Conservation (phyloP, 2,797 vertebrate species). For the Tarsius wallacei region DNA sequence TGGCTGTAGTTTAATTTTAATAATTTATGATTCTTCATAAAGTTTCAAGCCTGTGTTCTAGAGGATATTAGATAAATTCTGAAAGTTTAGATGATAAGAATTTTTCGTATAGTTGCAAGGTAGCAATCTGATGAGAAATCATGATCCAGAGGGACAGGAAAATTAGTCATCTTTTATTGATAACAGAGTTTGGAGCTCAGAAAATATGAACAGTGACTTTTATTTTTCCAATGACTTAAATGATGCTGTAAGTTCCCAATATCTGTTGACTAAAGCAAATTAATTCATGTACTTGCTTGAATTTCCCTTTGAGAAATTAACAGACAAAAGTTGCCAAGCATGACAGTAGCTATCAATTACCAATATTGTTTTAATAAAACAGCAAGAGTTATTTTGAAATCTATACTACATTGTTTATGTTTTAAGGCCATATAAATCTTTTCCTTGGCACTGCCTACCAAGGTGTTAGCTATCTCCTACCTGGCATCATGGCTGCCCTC, state of each 20-base stretch:
- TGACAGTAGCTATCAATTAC: not conserved
- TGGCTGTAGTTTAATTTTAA: constrained; percentile 62
- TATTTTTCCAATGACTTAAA: constrained; percentile 11
- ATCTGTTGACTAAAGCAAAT: constrained; percentile 1
- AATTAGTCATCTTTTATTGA: constrained; percentile 57
- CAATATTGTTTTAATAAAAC: constrained; percentile 40
- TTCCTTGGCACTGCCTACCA: too few species aligned
- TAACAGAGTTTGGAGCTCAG: not conserved
- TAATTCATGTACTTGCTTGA: not conserved
- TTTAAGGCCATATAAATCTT: not conserved
- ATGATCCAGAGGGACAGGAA: not conserved
- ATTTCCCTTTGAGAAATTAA: constrained; percentile 23
- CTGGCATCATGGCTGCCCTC: too few species aligned
- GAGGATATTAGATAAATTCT: constrained; percentile 48
- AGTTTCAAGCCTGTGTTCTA: not conserved
- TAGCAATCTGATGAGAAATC: constrained; percentile 27
- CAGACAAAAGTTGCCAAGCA: not conserved
- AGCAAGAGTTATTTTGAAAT: constrained; percentile 38
- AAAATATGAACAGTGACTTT: constrained; percentile 39
- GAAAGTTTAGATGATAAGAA: not conserved
- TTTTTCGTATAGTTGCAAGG: not conserved
- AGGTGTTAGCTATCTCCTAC: too few species aligned
- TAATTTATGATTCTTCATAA: constrained; percentile 67
- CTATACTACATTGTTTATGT: not conserved
- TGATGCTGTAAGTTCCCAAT: not conserved